A percentile compares a stretch with the other conserved stretches of the same genome.
Conservation (phyloP, 2,888 invertebrate species). For the Sabellastarte sp. region DNA sequence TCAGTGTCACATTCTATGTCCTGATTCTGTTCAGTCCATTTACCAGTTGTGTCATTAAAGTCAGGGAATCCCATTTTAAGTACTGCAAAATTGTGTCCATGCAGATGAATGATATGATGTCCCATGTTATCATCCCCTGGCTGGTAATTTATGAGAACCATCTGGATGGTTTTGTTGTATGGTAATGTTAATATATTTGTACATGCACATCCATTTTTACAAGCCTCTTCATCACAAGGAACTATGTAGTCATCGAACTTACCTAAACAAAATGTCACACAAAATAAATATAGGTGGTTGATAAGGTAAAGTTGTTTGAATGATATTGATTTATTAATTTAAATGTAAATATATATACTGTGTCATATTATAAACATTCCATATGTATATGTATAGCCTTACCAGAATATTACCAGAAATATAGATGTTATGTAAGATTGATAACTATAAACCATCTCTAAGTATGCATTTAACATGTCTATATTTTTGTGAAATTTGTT, state of each 20-base stretch:
- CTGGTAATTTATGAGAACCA: not conserved
- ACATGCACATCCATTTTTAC: not conserved
- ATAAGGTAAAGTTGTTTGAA: too few relatives aligned
- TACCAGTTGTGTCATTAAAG: not conserved
- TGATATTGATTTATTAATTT: too few relatives aligned
- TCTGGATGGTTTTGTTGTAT: not conserved
- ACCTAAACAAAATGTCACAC: too few relatives aligned
- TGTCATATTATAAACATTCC: too few relatives aligned
- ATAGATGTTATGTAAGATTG: too few relatives aligned
- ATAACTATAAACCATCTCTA: too few relatives aligned
- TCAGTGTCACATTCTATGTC: slow-evolving; percentile 1
- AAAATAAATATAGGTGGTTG: too few relatives aligned
- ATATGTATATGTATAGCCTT: too few relatives aligned
- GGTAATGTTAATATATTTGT: not conserved
- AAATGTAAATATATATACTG: too few relatives aligned
- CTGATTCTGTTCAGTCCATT: not conserved
- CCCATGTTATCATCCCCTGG: not conserved
- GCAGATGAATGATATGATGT: not conserved
- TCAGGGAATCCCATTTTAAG: not conserved
- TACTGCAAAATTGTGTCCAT: slow-evolving; percentile 1
- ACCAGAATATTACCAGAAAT: too few relatives aligned
- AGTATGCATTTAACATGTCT: too few relatives aligned
- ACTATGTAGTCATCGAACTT: not conserved
- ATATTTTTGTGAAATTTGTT: too few relatives aligned
- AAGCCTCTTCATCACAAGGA: not conserved